phyloP scores from a whole-genome alignment of 35 echinoderm and acorn worm genomes.

The Apostichopus japonicus region DNA sequence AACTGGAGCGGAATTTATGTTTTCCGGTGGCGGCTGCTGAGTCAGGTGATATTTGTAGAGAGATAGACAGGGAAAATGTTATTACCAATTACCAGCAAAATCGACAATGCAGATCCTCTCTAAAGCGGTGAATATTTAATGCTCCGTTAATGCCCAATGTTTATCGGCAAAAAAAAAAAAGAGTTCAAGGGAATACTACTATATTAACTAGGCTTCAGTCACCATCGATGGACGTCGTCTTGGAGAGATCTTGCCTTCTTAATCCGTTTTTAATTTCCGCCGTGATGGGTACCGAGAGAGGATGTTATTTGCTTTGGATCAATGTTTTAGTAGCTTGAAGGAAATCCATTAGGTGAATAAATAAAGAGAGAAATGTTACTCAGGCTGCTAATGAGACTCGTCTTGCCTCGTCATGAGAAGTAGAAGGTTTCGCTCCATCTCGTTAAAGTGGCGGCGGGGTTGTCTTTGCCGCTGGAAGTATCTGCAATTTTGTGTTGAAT shows the following conservation, averaged over 20 bases:
- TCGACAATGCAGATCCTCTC: background rate
- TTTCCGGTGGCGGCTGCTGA: constrained; percentile 21
- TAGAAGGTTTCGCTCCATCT: too few relatives aligned
- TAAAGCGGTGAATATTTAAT: constrained; percentile 1
- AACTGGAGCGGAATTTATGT: constrained; percentile 51
- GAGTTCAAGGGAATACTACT: background rate
- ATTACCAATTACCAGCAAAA: background rate
- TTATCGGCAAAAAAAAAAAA: background rate
- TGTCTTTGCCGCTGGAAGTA: too few relatives aligned
- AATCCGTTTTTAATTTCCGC: constrained; percentile 9
- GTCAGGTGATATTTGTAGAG: background rate
- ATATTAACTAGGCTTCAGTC: background rate
- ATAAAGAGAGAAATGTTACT: background rate
- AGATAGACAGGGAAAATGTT: constrained; percentile 36
- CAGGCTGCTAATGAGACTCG: too few relatives aligned
- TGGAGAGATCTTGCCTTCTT: background rate
- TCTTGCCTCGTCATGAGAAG: too few relatives aligned
- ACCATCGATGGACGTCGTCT: too few relatives aligned
- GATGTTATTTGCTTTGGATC: constrained; percentile 10
- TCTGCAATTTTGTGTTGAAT: too few relatives aligned
- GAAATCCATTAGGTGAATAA: constrained; percentile 5
- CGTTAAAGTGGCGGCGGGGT: too few relatives aligned
- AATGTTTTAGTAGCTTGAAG: background rate
- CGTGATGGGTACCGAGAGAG: background rate
- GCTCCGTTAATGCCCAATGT: background rate